Evolutionary conservation across 2,113 vertebrate species (phyloP), one percentile per base, ranked within the genome.

Genomic region (Forbesichthys agassizii): DNA sequence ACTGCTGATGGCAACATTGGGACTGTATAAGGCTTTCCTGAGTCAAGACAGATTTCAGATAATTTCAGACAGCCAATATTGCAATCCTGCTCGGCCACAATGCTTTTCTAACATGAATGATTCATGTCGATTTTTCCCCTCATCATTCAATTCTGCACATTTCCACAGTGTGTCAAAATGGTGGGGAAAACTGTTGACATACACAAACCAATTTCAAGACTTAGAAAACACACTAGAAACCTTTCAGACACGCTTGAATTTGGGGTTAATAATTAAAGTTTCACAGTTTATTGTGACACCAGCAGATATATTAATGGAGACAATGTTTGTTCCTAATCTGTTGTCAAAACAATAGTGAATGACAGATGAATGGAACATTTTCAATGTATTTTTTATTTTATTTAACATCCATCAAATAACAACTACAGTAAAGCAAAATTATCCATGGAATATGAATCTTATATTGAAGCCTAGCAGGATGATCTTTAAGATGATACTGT

Each of bases 101-200:
- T 9, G 62, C 56, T 56, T 78, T 27, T 80, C 67, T 76, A 75
- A 85, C 82, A 78, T 72, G 18, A 33, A 56, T 81, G 83, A 80
- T 79, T 88, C 80, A 84, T 86, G 75, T 82, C 51, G 5, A 82
- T 81, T 81, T 84, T 87, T 83, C 74, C 80, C 64, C 74, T 67
- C 1, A 60, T 76, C 73, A 67, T 65, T 79, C 74, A 63, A 54
- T 27, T 33, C 62, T 46, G 63, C 73, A 74, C 75, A 75, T 76
- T 80, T 86, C 67, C 72, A 80, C 76, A 83, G 69, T 86, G 79
- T 81, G 81, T 88, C 86, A 70, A 53, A 66, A 16, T 63, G 66
- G 69, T 5, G n/a, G 47, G 46, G 70, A 75, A 75, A 71, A 74
- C 79, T 82, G 84, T 73, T 82, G 80, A 85, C 80, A 68, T 73